Conservation (phyloP, 2,797 vertebrate genomes). For the Sardinella longiceps region DNA sequence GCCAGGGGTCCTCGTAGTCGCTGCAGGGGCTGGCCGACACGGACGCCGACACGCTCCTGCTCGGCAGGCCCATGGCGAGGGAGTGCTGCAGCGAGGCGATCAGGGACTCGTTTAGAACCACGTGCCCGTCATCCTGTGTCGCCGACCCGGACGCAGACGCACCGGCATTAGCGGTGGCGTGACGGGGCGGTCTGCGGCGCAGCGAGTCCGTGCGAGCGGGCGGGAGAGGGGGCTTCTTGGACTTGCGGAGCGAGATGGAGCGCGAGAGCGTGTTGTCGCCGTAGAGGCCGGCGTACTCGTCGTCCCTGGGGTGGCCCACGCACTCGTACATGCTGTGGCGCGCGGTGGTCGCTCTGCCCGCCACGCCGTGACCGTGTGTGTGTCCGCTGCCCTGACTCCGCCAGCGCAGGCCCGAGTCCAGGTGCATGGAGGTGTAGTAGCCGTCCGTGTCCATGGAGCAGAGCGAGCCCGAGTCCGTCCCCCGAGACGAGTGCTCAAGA, state of each 20-base stretch:
- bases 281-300: slow-evolving; percentile 67
- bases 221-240: slow-evolving; percentile 90
- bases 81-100: slow-evolving; percentile 93
- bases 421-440: slow-evolving; percentile 81
- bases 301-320: slow-evolving; percentile 76
- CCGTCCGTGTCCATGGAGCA: slow-evolving; percentile 88
- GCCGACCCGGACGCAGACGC: slow-evolving; percentile 30
- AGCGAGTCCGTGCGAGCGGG: slow-evolving; percentile 94
- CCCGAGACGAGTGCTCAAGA: slow-evolving; percentile 77
- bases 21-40: slow-evolving; percentile 93
- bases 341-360: slow-evolving; percentile 64
- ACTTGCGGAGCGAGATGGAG: slow-evolving; percentile 92
- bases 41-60: slow-evolving; percentile 80
- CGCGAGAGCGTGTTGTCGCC: slow-evolving; percentile 84
- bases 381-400: slow-evolving; percentile 68
- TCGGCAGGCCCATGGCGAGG: slow-evolving; percentile 85
- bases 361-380: too few species aligned
- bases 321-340: slow-evolving; percentile 88
- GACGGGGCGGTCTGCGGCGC: slow-evolving; percentile 80
- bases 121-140: slow-evolving; percentile 60
- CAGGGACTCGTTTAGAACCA: slow-evolving; percentile 86
- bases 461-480: slow-evolving; percentile 83
- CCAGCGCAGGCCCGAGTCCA: slow-evolving; percentile 78
- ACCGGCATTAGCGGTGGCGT: slow-evolving; percentile 54
- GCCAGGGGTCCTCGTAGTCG: slow-evolving; percentile 94